Conservation (phyloP, 2,113 vertebrate species). For the Zosterops borbonicus region DNA sequence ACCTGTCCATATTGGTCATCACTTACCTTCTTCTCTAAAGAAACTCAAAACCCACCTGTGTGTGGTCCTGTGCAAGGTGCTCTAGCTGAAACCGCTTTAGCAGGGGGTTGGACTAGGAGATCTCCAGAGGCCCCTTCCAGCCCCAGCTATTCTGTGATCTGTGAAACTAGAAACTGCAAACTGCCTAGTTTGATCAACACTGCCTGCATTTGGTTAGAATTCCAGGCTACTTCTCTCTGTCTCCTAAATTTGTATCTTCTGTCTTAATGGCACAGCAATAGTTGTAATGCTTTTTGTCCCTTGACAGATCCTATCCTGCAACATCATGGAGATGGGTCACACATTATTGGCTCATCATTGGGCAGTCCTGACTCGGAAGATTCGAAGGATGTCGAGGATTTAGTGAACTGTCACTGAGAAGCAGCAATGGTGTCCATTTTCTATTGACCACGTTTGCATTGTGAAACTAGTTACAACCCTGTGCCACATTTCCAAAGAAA, state of each 20-base stretch:
- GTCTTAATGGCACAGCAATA: neutral
- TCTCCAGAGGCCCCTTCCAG: neutral
- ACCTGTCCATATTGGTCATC: neutral
- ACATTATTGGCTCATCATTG: slow-evolving; percentile 78
- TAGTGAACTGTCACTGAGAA: slow-evolving; percentile 76
- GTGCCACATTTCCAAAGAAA: slow-evolving; percentile 65
- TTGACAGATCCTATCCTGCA: slow-evolving; percentile 91
- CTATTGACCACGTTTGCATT: slow-evolving; percentile 19
- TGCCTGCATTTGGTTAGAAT: neutral
- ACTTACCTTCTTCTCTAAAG: neutral
- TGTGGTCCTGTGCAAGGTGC: neutral
- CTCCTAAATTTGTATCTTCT: neutral
- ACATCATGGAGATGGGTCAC: slow-evolving; percentile 85
- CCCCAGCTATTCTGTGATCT: neutral
- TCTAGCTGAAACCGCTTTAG: neutral
- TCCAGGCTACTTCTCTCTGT: neutral
- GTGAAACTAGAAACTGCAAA: neutral
- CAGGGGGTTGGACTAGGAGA: neutral
- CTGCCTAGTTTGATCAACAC: neutral
- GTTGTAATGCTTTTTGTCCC: neutral
- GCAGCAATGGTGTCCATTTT: neutral
- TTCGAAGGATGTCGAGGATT: slow-evolving; percentile 78
- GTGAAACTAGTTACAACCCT: slow-evolving; percentile 42
- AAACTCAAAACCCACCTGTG: neutral
- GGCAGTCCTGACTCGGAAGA: slow-evolving; percentile 78